phyloP scores from a whole-genome alignment of 2,797 vertebrate genomes.

The Botia almorhae region DNA sequence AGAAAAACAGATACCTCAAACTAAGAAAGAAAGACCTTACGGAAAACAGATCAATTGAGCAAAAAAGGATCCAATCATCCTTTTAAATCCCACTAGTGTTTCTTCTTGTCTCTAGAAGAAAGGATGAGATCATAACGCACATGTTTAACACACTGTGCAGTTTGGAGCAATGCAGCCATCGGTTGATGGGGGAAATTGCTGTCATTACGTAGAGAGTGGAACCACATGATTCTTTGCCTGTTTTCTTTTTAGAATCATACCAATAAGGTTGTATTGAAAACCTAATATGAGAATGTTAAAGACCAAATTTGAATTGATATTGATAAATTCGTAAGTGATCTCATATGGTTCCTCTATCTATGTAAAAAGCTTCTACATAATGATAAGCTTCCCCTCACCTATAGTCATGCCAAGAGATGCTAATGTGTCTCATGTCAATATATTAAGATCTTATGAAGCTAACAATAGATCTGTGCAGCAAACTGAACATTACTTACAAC shows the following conservation, averaged over 20 bases:
- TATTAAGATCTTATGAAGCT: too few relatives aligned
- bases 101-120: constrained; percentile 12
- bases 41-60: too few relatives aligned
- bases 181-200: constrained; percentile 69
- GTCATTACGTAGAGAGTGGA: constrained; percentile 73
- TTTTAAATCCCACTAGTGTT: not conserved
- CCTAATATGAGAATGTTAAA: constrained; percentile 43
- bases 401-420: too few relatives aligned
- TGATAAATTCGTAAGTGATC: constrained; percentile 28
- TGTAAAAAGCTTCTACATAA: constrained; percentile 23
- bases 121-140: constrained; percentile 50
- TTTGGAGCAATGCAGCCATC: constrained; percentile 59
- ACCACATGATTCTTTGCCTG: constrained; percentile 70
- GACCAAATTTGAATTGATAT: constrained; percentile 54
- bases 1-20: not conserved
- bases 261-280: constrained; percentile 38
- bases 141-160: constrained; percentile 33
- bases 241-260: constrained; percentile 18
- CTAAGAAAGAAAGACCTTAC: not conserved
- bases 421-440: too few relatives aligned
- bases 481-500: too few relatives aligned
- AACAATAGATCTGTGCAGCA: too few relatives aligned
- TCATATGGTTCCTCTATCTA: constrained; percentile 14
- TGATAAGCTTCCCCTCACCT: too few relatives aligned
- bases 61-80: not conserved